Percentiles rank a stretch among this genome's conserved stretches.
These are phyloP conservation scores for Gasterosteus nipponicus DNA, from an alignment of 2,113 vertebrate species.

Conservation along the genomic window DNA sequence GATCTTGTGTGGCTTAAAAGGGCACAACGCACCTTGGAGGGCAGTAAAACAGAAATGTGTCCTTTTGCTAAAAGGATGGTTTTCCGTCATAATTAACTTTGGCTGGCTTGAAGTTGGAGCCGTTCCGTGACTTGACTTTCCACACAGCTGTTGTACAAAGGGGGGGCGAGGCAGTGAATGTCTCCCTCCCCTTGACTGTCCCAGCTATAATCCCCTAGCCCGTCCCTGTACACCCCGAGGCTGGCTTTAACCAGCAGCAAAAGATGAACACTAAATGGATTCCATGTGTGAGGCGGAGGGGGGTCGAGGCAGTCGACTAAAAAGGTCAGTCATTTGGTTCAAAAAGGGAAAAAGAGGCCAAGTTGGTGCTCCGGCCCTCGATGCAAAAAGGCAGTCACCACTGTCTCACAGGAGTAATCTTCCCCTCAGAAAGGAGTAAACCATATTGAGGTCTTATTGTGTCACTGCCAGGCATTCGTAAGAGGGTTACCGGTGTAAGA, in stretches of 20 bases:
- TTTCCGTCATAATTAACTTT: background rate
- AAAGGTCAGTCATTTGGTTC: slow-evolving; percentile 6
- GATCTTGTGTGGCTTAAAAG: background rate
- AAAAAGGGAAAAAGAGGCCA: slow-evolving; percentile 17
- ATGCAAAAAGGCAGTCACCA: slow-evolving; percentile 36
- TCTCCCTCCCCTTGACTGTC: background rate
- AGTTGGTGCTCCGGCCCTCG: background rate
- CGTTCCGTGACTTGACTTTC: background rate
- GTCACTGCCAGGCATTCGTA: slow-evolving; percentile 9
- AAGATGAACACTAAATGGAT: slow-evolving; percentile 31
- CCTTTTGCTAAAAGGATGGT: background rate
- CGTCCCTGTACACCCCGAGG: background rate
- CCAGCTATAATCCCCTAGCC: background rate
- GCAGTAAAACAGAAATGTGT: background rate
- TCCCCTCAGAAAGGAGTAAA: background rate
- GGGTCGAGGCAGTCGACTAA: slow-evolving; percentile 15
- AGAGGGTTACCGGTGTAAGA: slow-evolving; percentile 22
- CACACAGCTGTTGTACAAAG: background rate
- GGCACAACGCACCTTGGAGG: background rate
- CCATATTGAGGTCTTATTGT: slow-evolving; percentile 25
- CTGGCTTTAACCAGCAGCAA: background rate
- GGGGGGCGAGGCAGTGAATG: background rate
- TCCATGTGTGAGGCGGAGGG: slow-evolving; percentile 5
- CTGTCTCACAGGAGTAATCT: slow-evolving; percentile 5
- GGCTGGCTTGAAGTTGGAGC: background rate